These are phyloP conservation scores for Actinia equina DNA, from an alignment of 64 coral and sea anemone species.

Conservation along the genomic window DNA sequence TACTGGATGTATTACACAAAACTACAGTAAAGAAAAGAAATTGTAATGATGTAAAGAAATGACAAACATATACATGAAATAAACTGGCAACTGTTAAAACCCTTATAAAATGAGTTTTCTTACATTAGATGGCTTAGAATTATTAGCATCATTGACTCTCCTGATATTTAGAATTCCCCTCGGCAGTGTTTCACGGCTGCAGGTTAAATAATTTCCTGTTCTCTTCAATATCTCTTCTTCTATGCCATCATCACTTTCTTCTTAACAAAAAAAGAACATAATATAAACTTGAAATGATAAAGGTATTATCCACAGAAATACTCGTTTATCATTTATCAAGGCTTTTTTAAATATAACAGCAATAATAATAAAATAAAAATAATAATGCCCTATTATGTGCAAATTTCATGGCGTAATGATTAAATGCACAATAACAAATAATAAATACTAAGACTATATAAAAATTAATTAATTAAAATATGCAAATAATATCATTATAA, in stretches of 20 bases:
- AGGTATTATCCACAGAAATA: not conserved
- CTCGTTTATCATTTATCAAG: not conserved
- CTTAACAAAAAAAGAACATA: not conserved
- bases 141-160: constrained; percentile 91
- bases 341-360: not conserved
- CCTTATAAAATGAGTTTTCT: not conserved
- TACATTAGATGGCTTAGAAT: constrained; percentile 83
- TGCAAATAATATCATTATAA: too few species aligned
- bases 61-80: not conserved
- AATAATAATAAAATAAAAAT: too few species aligned
- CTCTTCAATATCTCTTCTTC: constrained; percentile 71
- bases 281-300: not conserved
- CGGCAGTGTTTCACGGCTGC: constrained; percentile 50
- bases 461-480: too few species aligned
- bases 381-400: too few species aligned
- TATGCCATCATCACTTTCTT: constrained; percentile 62
- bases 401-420: too few species aligned
- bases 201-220: constrained; percentile 75
- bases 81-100: not conserved
- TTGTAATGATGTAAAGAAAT: not conserved
- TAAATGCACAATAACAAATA: too few species aligned
- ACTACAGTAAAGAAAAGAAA: not conserved
- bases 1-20: too few species aligned
- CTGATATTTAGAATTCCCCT: constrained; percentile 70
- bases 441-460: too few species aligned